phyloP scores from a whole-genome alignment of 35 echinoderm and acorn worm genomes.

The Apostichopus parvimensis region DNA sequence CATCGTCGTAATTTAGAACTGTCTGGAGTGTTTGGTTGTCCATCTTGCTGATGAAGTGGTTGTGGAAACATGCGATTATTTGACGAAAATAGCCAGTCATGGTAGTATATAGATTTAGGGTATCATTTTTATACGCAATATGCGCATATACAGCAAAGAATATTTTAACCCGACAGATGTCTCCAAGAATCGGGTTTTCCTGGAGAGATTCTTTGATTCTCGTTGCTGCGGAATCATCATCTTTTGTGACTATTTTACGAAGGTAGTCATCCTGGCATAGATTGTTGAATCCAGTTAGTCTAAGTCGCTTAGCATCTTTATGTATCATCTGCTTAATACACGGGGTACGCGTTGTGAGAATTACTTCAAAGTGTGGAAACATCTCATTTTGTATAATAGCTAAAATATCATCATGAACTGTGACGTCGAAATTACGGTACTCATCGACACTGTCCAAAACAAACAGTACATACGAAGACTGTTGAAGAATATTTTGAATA shows the following conservation, averaged over 20 bases:
- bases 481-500: too few species aligned
- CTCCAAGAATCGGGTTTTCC: neutral
- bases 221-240: neutral
- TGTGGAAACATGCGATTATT: too few species aligned
- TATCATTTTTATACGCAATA: neutral
- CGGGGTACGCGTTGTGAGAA: neutral
- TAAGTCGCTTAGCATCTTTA: neutral
- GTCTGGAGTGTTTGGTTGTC: too few species aligned
- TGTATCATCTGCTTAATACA: neutral
- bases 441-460: conserved; percentile 4
- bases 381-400: neutral
- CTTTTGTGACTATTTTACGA: neutral
- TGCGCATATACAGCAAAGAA: conserved; percentile 4
- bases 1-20: neutral
- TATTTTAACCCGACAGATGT: neutral
- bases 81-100: neutral
- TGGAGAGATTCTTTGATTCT: neutral
- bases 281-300: neutral
- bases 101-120: neutral
- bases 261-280: neutral
- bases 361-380: conserved; percentile 2
- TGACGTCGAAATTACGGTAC: neutral
- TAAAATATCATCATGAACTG: neutral
- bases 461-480: too few species aligned
- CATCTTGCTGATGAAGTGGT: too few species aligned